A percentile compares a stretch with the other conserved stretches of the same genome.
phyloP scores from a whole-genome alignment of 1,140 invertebrate species.

The Elymnias hypermnestra region DNA sequence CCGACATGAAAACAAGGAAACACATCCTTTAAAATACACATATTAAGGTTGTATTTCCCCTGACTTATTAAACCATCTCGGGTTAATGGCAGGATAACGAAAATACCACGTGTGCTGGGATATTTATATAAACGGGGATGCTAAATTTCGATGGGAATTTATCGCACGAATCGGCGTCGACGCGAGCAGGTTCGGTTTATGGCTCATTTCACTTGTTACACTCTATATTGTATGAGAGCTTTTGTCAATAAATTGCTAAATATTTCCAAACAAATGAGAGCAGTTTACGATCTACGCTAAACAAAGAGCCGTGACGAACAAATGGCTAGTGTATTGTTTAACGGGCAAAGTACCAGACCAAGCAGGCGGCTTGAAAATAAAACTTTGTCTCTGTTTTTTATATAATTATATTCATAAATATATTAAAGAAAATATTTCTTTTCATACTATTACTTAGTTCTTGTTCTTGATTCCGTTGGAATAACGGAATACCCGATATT shows the following conservation, averaged over 20 bases:
- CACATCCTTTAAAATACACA: constrained; percentile 18
- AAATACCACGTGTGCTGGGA: constrained; percentile 17
- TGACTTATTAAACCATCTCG: constrained; percentile 29
- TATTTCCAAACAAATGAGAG: background rate
- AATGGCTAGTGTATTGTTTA: background rate
- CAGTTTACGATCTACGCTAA: background rate
- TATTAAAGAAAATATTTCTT: too few relatives aligned
- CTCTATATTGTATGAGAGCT: background rate
- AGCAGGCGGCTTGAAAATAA: too few relatives aligned
- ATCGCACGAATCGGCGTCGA: constrained; percentile 8
- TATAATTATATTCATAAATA: too few relatives aligned
- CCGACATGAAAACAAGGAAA: constrained; percentile 22
- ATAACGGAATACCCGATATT: too few relatives aligned
- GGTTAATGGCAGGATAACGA: constrained; percentile 36
- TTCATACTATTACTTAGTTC: too few relatives aligned
- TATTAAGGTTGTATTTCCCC: constrained; percentile 20
- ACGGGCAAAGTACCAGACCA: too few relatives aligned
- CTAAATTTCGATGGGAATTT: constrained; percentile 14
- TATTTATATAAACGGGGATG: constrained; percentile 5
- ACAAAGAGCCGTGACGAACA: background rate
- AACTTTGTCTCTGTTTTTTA: too few relatives aligned
- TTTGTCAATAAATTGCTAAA: constrained; percentile 2
- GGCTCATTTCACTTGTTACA: constrained; percentile 10
- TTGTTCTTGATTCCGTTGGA: too few relatives aligned
- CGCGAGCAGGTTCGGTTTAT: constrained; percentile 12